Evolutionary conservation across 2,113 vertebrate species (phyloP).

Genomic region (Nyctibius bracteatus): DNA sequence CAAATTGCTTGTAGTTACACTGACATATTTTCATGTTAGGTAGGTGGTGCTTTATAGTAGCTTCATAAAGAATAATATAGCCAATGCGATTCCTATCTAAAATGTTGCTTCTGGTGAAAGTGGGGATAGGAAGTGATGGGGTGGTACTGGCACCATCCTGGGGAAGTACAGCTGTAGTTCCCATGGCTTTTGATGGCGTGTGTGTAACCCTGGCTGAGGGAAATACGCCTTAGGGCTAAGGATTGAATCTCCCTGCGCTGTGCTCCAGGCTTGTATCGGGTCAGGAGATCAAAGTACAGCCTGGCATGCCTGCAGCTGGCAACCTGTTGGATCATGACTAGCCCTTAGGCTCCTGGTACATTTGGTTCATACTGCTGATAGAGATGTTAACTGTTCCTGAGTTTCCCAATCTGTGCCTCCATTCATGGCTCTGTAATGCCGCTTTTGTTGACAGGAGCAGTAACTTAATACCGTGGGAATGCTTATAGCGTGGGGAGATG

Average conservation of each 20-base stretch:
- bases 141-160: accelerated
- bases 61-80: background rate
- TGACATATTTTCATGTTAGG: background rate
- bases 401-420: background rate
- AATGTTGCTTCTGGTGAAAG: background rate
- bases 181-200: background rate
- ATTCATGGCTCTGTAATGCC: background rate
- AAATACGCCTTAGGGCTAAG: background rate
- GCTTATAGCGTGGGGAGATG: background rate
- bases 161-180: background rate
- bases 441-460: background rate
- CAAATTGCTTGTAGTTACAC: background rate
- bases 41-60: background rate
- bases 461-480: background rate
- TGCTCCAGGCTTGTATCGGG: accelerated
- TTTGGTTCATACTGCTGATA: background rate
- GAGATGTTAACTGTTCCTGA: background rate
- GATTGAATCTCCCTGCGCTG: background rate
- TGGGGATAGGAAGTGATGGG: background rate
- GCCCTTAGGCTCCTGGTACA: background rate
- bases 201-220: accelerated
- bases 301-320: accelerated
- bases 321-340: background rate
- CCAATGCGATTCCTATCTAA: accelerated
- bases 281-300: background rate